phyloP scores from a whole-genome alignment of 2,888 invertebrate species.

The Agrotis segetum region DNA sequence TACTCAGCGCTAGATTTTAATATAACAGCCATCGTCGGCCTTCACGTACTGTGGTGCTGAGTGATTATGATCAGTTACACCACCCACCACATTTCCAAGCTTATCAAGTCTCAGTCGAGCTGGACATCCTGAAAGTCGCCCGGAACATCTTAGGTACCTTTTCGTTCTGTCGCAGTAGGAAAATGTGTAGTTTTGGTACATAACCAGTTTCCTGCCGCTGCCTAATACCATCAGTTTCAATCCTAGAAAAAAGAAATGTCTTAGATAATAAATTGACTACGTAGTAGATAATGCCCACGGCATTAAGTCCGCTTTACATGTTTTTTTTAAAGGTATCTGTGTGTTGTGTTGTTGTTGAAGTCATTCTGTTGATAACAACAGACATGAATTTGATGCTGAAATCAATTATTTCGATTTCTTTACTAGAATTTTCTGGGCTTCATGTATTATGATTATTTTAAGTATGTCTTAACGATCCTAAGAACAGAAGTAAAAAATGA shows the following conservation, averaged over 20 bases:
- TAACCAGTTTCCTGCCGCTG: constrained; percentile 23
- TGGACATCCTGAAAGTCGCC: constrained; percentile 44
- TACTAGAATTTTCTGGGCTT: too few relatives aligned
- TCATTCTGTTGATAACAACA: not conserved
- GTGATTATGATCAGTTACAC: constrained; percentile 70
- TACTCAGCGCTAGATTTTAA: constrained; percentile 27
- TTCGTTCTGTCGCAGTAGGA: constrained; percentile 35
- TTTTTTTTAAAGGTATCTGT: too few relatives aligned
- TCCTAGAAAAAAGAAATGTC: constrained; percentile 1
- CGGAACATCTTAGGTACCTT: constrained; percentile 42
- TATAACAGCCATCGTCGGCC: constrained; percentile 33
- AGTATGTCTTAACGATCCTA: not conserved
- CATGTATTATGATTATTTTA: not conserved
- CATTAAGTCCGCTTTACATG: too few relatives aligned
- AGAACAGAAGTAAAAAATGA: not conserved
- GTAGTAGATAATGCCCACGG: too few relatives aligned
- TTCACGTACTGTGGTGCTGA: constrained; percentile 64
- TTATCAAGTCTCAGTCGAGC: constrained; percentile 52
- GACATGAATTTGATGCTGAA: not conserved
- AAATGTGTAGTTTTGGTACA: constrained; percentile 48
- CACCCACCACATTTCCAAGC: constrained; percentile 55
- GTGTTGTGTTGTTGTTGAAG: too few relatives aligned
- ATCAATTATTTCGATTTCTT: not conserved
- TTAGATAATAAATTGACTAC: too few relatives aligned
- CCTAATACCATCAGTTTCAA: constrained; percentile 27